Conservation (phyloP, 2,888 invertebrate genomes). For the Resseliella maxima region DNA sequence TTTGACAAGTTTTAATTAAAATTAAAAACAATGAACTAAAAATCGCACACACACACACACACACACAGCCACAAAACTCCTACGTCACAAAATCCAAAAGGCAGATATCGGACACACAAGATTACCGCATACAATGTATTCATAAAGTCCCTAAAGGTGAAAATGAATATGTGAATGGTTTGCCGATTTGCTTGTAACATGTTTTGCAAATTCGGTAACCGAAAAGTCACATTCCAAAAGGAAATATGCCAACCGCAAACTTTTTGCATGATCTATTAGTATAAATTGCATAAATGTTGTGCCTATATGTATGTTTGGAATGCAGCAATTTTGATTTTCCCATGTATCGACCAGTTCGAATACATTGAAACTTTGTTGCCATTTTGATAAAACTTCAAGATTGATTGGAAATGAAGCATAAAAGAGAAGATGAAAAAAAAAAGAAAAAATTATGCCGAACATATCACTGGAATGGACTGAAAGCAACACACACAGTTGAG, state of each 20-base stretch:
- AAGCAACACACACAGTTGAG: no score
- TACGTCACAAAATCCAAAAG: not conserved
- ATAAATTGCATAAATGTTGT: not conserved
- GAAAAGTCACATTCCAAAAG: constrained; percentile 8
- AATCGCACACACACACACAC: not conserved
- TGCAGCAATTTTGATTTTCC: not conserved
- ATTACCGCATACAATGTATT: not conserved
- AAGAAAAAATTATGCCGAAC: not conserved
- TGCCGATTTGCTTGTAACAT: not conserved
- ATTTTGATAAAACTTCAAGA: not conserved
- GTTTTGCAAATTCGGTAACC: not conserved
- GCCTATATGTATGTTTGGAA: not conserved
- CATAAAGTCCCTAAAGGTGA: not conserved
- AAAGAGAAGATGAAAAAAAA: no score
- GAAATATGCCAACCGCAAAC: constrained; percentile 32
- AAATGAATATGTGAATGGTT: not conserved
- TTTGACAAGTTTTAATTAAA: constrained; percentile 55
- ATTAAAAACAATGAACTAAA: constrained; percentile 55
- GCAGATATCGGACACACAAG: not conserved
- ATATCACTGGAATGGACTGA: not conserved
- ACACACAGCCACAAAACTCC: not conserved
- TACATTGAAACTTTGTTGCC: not conserved
- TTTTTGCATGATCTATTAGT: constrained; percentile 13
- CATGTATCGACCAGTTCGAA: no score
- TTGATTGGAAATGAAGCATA: not conserved